Evolutionary conservation across 2,797 vertebrate genomes (phyloP).

Genomic region (Syndactyla subalaris): DNA sequence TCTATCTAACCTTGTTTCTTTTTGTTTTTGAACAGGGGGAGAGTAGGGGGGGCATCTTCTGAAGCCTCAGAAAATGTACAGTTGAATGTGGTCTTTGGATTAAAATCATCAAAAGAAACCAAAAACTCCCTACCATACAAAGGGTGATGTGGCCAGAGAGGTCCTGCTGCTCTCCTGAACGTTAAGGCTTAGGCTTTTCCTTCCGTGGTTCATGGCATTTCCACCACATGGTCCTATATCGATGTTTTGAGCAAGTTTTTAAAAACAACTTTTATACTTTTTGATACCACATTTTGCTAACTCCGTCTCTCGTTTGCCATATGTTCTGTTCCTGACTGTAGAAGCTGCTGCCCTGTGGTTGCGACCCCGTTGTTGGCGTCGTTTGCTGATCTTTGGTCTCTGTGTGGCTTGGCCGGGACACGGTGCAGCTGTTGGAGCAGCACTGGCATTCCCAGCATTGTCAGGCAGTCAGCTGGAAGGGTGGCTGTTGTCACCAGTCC

Average conservation of each 20-base stretch:
- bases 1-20: slow-evolving; percentile 4
- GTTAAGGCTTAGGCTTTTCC: slow-evolving; percentile 18
- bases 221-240: not conserved
- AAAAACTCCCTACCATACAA: not conserved
- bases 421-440: not conserved
- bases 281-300: slow-evolving; percentile 74
- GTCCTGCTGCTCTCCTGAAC: not conserved
- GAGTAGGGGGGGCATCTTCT: not conserved
- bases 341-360: not conserved
- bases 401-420: not conserved
- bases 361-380: not conserved
- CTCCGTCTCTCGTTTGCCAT: slow-evolving; percentile 46
- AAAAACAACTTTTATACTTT: slow-evolving; percentile 74
- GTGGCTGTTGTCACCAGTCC: not conserved
- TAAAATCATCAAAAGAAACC: not conserved
- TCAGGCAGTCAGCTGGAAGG: not conserved
- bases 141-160: not conserved
- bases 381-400: not conserved
- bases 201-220: slow-evolving; percentile 50
- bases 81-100: not conserved
- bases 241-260: slow-evolving; percentile 18
- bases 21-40: not conserved
- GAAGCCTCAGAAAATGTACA: slow-evolving; percentile 3
- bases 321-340: not conserved
- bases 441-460: not conserved